These are phyloP conservation scores for Conchocele bisecta DNA, from an alignment of 2,888 invertebrate genomes.

Conservation along the genomic window DNA sequence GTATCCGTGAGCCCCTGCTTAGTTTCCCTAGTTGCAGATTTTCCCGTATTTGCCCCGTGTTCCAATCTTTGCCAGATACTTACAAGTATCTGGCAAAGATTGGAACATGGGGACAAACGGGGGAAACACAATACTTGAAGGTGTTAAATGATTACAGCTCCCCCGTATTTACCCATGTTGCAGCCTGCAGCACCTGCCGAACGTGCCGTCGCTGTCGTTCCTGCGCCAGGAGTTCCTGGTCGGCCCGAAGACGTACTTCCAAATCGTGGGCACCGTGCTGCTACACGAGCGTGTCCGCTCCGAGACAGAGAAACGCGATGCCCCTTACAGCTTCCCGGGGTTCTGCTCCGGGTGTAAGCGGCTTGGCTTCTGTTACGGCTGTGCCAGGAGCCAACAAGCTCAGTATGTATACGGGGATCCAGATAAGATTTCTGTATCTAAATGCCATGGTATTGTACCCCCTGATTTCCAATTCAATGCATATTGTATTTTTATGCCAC, in stretches of 20 bases:
- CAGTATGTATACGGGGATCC: no score
- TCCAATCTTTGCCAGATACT: no score
- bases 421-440: no score
- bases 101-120: no score
- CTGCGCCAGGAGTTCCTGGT: constrained; percentile 65
- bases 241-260: constrained; percentile 68
- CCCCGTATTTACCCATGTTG: constrained; percentile 14
- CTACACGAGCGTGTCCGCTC: constrained; percentile 65
- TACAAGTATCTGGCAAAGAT: no score
- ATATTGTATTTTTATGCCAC: no score
- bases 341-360: constrained; percentile 74
- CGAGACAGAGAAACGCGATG: constrained; percentile 64
- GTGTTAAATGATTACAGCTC: not conserved
- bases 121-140: no score
- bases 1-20: no score
- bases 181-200: constrained; percentile 69
- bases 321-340: constrained; percentile 71
- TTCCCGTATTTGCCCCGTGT: no score
- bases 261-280: constrained; percentile 69
- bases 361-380: constrained; percentile 77
- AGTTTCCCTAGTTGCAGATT: no score
- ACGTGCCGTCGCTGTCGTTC: constrained; percentile 68
- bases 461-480: no score
- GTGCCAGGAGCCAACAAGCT: constrained; percentile 70
- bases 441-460: no score